phyloP scores from a whole-genome alignment of 2,888 invertebrate species.

The Drosophila vallismaia region DNA sequence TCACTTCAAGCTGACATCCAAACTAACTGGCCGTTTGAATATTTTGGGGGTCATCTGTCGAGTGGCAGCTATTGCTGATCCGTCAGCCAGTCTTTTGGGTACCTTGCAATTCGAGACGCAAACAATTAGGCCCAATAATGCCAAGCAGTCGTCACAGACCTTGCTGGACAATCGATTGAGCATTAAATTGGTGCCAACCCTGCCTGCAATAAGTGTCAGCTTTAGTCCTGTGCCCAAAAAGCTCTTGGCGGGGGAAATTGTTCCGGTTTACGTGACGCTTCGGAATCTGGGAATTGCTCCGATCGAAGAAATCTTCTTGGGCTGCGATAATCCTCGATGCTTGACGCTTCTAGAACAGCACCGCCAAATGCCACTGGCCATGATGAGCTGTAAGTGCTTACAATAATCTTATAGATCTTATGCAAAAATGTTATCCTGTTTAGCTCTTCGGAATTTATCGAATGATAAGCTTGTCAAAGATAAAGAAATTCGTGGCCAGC shows the following conservation, averaged over 20 bases:
- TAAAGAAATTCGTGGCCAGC: constrained; percentile 83
- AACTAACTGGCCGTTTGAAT: constrained; percentile 89
- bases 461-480: constrained; percentile 83
- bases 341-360: constrained; percentile 81
- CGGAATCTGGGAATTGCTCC: constrained; percentile 87
- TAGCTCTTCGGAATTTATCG: constrained; percentile 81
- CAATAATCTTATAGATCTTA: constrained; percentile 1
- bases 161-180: constrained; percentile 88
- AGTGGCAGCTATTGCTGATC: constrained; percentile 81
- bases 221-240: constrained; percentile 88
- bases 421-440: background rate
- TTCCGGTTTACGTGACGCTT: constrained; percentile 87
- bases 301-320: constrained; percentile 86
- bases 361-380: constrained; percentile 80
- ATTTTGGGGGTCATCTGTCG: constrained; percentile 88
- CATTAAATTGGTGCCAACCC: constrained; percentile 90
- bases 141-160: constrained; percentile 67
- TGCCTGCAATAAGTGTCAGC: constrained; percentile 91
- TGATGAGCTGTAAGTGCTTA: constrained; percentile 80
- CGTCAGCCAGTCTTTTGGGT: constrained; percentile 77
- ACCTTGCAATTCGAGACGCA: constrained; percentile 82
- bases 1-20: constrained; percentile 89
- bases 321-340: constrained; percentile 84
- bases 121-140: constrained; percentile 68
- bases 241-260: constrained; percentile 89